Percentiles rank a stretch among this genome's conserved stretches.
These are phyloP conservation scores for Odocoileus hemionus DNA, from an alignment of 2,113 vertebrate genomes.

Conservation along the genomic window DNA sequence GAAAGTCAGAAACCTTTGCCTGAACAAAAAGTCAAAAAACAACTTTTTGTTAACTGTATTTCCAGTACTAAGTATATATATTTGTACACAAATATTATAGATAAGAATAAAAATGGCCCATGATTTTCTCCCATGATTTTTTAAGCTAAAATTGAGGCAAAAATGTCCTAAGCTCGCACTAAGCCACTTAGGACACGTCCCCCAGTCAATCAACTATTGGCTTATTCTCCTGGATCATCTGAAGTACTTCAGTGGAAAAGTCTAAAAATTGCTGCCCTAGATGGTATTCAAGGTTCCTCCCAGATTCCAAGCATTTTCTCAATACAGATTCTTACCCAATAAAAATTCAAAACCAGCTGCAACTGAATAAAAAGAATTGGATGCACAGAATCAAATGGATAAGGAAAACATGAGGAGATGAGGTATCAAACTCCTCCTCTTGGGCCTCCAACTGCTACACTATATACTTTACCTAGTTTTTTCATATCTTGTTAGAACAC, in stretches of 20 bases:
- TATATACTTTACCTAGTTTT: not conserved
- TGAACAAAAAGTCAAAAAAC: not conserved
- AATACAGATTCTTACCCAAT: not conserved
- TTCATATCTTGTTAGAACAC: not conserved
- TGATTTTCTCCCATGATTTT: not conserved
- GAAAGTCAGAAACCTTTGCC: constrained; percentile 32
- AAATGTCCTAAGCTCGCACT: not conserved
- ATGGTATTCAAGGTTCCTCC: not conserved
- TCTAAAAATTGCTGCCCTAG: not conserved
- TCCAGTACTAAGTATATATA: not conserved
- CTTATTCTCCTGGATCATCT: not conserved
- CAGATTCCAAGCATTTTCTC: constrained; percentile 15
- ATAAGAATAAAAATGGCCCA: not conserved
- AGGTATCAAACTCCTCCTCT: not conserved
- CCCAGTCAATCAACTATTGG: not conserved
- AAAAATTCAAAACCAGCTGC: constrained; percentile 12
- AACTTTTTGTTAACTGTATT: not conserved
- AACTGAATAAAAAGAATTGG: not conserved
- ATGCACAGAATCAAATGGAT: not conserved
- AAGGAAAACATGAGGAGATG: not conserved
- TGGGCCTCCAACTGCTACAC: not conserved
- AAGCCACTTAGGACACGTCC: not conserved
- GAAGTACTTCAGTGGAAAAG: not conserved
- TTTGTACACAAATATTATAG: not conserved
- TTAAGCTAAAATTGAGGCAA: constrained; percentile 28